Conservation (phyloP, 2,888 invertebrate genomes). For the Exocentrus adspersus region DNA sequence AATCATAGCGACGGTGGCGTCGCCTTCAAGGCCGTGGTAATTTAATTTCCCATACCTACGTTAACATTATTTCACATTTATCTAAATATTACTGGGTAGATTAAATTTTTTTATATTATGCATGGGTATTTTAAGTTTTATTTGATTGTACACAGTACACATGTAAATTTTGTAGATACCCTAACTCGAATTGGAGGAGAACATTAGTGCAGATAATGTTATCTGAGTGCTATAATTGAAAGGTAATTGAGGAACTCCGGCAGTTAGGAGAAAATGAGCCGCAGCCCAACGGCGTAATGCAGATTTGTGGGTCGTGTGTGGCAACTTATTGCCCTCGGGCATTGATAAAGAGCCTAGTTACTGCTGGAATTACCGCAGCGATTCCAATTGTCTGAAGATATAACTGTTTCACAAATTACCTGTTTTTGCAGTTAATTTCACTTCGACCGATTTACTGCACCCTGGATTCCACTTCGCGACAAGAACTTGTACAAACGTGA, state of each 20-base stretch:
- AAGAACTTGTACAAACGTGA: slow-evolving; percentile 50
- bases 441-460: slow-evolving; percentile 55
- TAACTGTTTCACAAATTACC: slow-evolving; percentile 59
- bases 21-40: too few species aligned
- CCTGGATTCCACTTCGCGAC: slow-evolving; percentile 46
- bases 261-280: slow-evolving; percentile 60
- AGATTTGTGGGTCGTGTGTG: slow-evolving; percentile 60
- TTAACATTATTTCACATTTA: too few species aligned
- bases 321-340: slow-evolving; percentile 57
- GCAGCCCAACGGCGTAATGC: slow-evolving; percentile 57
- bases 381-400: slow-evolving; percentile 60
- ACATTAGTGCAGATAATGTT: slow-evolving; percentile 62
- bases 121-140: too few species aligned
- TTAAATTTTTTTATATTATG: too few species aligned
- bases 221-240: slow-evolving; percentile 63
- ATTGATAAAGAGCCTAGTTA: slow-evolving; percentile 61
- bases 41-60: too few species aligned
- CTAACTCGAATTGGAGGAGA: too few species aligned
- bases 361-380: slow-evolving; percentile 54
- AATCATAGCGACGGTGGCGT: too few species aligned
- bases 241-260: slow-evolving; percentile 63
- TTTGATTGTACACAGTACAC: too few species aligned
- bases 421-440: slow-evolving; percentile 57
- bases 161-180: too few species aligned
- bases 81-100: too few species aligned